Percentiles rank a stretch among this genome's conserved stretches.
Evolutionary conservation across 2,888 invertebrate species (phyloP).

Genomic region (Idaea biselata): DNA sequence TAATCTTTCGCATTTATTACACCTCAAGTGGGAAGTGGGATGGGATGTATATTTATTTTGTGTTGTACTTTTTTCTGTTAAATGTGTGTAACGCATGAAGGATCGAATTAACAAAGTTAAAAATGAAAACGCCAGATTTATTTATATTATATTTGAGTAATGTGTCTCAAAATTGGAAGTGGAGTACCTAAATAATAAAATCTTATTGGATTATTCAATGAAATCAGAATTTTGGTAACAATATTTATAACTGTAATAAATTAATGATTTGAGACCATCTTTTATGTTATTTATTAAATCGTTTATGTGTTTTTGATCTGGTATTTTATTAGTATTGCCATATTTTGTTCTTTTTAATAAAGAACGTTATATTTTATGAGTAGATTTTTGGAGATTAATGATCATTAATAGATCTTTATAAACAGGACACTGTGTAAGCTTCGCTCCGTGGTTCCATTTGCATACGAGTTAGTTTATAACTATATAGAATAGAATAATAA

Average conservation of each 20-base stretch:
- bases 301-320: neutral
- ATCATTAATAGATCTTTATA: neutral
- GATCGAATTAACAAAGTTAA: neutral
- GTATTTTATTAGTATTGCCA: neutral
- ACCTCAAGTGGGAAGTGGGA: neutral
- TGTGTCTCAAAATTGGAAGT: neutral
- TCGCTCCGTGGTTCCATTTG: neutral
- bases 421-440: neutral
- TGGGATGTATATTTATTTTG: neutral
- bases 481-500: no score
- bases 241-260: neutral
- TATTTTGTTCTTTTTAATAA: neutral
- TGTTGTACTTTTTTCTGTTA: neutral
- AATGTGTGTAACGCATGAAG: neutral
- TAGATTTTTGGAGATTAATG: neutral
- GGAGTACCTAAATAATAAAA: slow-evolving; percentile 1
- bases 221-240: neutral
- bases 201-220: neutral
- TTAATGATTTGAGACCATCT: neutral
- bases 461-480: no score
- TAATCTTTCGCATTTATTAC: no score
- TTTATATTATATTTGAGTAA: neutral
- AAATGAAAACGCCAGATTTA: neutral
- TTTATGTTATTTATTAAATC: neutral
- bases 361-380: neutral